Conservation (phyloP, 1,140 invertebrate genomes). For the Ooceraea biroi region DNA sequence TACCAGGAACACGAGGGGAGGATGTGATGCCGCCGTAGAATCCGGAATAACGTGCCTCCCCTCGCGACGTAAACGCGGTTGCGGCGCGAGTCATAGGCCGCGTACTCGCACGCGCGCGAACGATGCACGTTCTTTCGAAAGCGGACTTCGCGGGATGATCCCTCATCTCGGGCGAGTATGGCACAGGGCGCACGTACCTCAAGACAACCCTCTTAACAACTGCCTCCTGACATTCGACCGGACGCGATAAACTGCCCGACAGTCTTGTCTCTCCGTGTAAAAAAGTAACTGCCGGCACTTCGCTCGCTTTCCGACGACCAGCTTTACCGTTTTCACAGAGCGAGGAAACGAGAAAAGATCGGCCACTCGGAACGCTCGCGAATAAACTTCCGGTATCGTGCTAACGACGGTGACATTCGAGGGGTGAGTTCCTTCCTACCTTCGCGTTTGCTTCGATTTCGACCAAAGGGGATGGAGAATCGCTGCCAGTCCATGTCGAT, state of each 20-base stretch:
- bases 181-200: too few species aligned
- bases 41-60: constrained; percentile 25
- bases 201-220: constrained; percentile 41
- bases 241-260: constrained; percentile 29
- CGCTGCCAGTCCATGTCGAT: not conserved
- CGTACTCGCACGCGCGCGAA: constrained; percentile 10
- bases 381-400: constrained; percentile 57
- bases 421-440: constrained; percentile 40
- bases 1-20: not conserved
- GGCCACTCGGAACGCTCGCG: not conserved
- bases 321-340: constrained; percentile 42
- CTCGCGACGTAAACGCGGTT: constrained; percentile 42
- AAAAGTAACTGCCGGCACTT: constrained; percentile 58
- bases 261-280: constrained; percentile 42
- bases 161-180: constrained; percentile 5
- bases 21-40: constrained; percentile 34
- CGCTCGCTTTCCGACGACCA: constrained; percentile 30
- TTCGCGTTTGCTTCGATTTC: constrained; percentile 29
- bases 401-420: constrained; percentile 56
- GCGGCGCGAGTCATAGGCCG: not conserved
- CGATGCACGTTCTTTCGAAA: constrained; percentile 12
- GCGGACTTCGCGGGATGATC: constrained; percentile 12
- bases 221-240: not conserved
- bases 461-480: not conserved
- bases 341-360: constrained; percentile 36